Evolutionary conservation across 2,797 vertebrate genomes (phyloP), one percentile per base, ranked within the genome.

Genomic region (Enteromius fasciolatus): DNA sequence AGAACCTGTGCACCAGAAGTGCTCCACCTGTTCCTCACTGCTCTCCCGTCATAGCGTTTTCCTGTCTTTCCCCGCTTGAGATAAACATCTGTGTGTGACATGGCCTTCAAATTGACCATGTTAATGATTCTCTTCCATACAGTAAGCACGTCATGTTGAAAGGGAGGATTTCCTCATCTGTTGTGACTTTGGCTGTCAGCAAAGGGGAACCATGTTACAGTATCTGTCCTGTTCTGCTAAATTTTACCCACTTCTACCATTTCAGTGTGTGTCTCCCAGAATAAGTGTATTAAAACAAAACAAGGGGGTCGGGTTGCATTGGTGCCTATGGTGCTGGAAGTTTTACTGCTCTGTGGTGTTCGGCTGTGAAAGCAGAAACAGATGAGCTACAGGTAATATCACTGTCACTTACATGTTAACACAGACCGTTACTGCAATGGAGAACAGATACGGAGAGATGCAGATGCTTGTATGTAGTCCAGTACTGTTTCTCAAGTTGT

Each of bases 111-210:
- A 85, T 52, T 88, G 88, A 90, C 90, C 91, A 89, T 91, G 92
- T 90, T 92, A 92, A 90, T 91, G 89, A 91, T 91, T 92, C 78
- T 83, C 76, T 86, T 75, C 15, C 66, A 85, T 86, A 80, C 79
- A 81, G 86, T 86, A 87, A 85, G 88, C 88, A 86, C 82, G 90
- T 88, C 89, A 90, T 82, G 87, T 86, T 87, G 87, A 91, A 85
- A 88, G 84, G 88, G 86, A 80, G 84, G 89, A 88, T 87, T 87
- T 89, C 87, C 87, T 93, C 92, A 93, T 92, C 92, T 89, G 88
- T 91, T 93, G 90, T 93, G 93, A 94, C 91, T 92, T 87, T 87
- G 86, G 87, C 92, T 95, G 93, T 94, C 94, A 93, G 90, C 91
- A 86, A 88, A 87, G 90, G 86, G 83, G 84, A 88, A 87, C 86